phyloP scores from a whole-genome alignment of 2,113 vertebrate species.

The Pygoscelis adeliae region DNA sequence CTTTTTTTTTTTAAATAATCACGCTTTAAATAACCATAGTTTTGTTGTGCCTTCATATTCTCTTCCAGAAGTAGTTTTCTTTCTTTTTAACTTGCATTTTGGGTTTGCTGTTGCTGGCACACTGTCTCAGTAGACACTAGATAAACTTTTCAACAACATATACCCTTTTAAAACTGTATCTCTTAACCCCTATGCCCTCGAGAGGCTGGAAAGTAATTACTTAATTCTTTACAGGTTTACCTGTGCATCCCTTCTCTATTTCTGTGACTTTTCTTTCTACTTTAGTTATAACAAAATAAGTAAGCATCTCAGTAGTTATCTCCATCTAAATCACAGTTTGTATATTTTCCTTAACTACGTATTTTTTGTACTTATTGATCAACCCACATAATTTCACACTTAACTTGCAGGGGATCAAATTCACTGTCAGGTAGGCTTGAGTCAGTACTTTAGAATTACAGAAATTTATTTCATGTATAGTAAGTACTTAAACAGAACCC shows the following conservation, averaged over 20 bases:
- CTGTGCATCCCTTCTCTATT: not conserved
- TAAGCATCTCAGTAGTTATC: not conserved
- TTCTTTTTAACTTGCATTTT: not conserved
- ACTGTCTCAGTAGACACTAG: not conserved
- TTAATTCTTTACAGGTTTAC: conserved; percentile 14
- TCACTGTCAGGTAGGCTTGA: not conserved
- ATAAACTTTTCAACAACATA: conserved; percentile 29
- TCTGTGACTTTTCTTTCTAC: not conserved
- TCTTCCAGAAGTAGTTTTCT: not conserved
- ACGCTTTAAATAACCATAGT: conserved; percentile 23
- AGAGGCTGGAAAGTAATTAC: not conserved
- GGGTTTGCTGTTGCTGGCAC: conserved; percentile 53
- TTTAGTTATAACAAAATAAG: not conserved
- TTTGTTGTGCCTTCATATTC: conserved; percentile 15
- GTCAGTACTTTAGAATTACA: not conserved
- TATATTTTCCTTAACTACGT: not conserved
- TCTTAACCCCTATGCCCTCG: not conserved
- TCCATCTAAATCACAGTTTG: not conserved
- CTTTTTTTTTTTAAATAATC: conserved; percentile 4
- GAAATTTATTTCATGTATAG: not conserved
- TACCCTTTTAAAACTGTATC: not conserved
- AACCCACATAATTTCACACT: not conserved
- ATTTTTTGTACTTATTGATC: not conserved
- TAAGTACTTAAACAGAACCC: not conserved
- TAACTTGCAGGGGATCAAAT: not conserved